Percentiles rank a stretch among this genome's conserved stretches.
phyloP scores from a whole-genome alignment of 2,797 vertebrate species.

The Liasis olivaceus region DNA sequence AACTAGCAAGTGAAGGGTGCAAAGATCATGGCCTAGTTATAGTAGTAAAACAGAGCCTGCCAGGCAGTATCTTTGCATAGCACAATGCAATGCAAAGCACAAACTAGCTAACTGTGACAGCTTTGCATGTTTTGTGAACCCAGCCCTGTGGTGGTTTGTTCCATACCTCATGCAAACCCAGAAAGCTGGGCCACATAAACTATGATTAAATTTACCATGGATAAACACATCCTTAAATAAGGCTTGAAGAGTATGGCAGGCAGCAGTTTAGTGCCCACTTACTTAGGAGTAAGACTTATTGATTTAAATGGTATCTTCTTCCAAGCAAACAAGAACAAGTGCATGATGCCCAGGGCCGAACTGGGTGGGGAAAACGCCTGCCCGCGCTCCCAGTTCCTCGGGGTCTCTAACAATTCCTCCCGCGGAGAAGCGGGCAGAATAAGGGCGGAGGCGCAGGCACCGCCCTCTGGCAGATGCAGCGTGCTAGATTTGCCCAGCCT shows the following conservation, averaged over 20 bases:
- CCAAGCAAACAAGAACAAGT: neutral
- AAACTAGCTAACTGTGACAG: neutral
- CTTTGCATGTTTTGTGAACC: neutral
- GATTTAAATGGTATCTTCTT: neutral
- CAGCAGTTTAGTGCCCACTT: neutral
- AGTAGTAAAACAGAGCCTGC: neutral
- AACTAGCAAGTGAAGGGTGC: neutral
- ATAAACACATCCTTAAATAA: neutral
- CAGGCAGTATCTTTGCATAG: neutral
- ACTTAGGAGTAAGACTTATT: neutral
- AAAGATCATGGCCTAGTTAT: neutral
- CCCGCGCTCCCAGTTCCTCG: neutral
- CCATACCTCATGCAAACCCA: neutral
- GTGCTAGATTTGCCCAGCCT: conserved; percentile 59
- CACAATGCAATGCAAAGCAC: neutral
- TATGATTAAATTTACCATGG: neutral
- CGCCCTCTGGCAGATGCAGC: conserved; percentile 68
- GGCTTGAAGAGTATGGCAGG: neutral
- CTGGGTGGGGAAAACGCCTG: neutral
- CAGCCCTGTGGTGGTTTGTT: neutral
- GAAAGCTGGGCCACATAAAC: neutral
- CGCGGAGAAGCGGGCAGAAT: neutral
- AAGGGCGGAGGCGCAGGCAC: conserved; percentile 48
- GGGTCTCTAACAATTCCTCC: neutral
- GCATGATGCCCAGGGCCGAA: neutral